Conservation (phyloP, 2,888 invertebrate genomes). For the Rapana venosa region DNA sequence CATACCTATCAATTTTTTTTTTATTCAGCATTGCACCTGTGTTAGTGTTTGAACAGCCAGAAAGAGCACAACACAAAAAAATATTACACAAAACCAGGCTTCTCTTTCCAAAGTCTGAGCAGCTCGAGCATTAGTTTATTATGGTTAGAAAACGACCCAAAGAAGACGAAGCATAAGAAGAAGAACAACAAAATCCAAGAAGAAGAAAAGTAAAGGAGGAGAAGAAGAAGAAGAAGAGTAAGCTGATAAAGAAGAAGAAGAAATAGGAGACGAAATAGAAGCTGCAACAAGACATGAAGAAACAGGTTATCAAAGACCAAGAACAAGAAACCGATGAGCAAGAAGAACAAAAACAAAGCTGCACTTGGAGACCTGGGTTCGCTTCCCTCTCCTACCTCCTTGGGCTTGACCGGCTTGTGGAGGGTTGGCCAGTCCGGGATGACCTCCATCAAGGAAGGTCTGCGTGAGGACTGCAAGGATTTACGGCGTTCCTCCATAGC, state of each 20-base stretch:
- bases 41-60: no score
- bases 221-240: neutral
- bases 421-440: conserved; percentile 97
- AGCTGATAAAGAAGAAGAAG: neutral
- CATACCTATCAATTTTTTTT: no score
- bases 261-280: neutral
- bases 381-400: conserved; percentile 63
- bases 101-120: no score
- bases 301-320: neutral
- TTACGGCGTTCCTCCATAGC: conserved; percentile 69
- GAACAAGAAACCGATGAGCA: neutral
- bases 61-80: no score
- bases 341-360: neutral
- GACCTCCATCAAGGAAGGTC: conserved; percentile 83
- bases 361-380: neutral
- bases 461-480: conserved; percentile 65
- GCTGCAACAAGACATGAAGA: neutral
- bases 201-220: neutral
- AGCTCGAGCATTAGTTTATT: no score
- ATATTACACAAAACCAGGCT: no score
- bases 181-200: neutral
- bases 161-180: neutral
- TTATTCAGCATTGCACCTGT: no score
- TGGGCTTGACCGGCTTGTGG: conserved; percentile 65
- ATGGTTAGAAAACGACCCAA: neutral